Evolutionary conservation across 2,888 invertebrate genomes (phyloP), one percentile per base, ranked within the genome.

Genomic region (Notocelia uddmanniana): DNA sequence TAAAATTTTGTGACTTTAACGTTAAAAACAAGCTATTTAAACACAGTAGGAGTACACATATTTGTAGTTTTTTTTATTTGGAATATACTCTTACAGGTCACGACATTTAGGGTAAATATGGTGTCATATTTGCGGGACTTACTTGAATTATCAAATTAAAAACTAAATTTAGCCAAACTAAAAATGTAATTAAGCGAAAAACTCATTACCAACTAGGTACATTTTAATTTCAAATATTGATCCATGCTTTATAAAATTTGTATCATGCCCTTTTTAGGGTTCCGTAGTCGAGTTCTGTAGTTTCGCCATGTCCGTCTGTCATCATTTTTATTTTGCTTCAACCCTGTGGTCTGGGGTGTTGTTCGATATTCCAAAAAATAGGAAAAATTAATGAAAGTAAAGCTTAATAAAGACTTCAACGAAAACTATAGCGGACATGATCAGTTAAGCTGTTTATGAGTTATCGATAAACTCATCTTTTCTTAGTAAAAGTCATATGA

Each of bases 1-100:
- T 59, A 41, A 54, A 41, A 45, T 60, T 66, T 31, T 63, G 23
- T 69, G 18, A 64, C 54, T 37, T 64, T 9, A 52, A 52, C 23
- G 15, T 54, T 54, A 21, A 64, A 37, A 54, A n/a, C n/a, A 37
- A 21, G 48, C 50, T 15, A 64, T 34, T 37, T 31, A 11, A 2
- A 18, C 48, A 19, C 2, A 50, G 10, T 52, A 37, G 10, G 0
- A n/a, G n/a, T n/a, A n/a, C n/a, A n/a, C n/a, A n/a, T n/a, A n/a
- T n/a, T n/a, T n/a, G n/a, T n/a, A n/a, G n/a, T n/a, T n/a, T n/a
- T n/a, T n/a, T n/a, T n/a, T n/a, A n/a, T n/a, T 37, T 37, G 13
- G 37, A 13, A 37, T 37, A 3, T 13, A 37, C 37, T 37, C 37
- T 13, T 37, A 13, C 13, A 13, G 11, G 13, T 37, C 37, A 41